Evolutionary conservation across 2,113 vertebrate genomes (phyloP), one percentile per base, ranked within the genome.

Genomic region (Spizaetus ornatus): DNA sequence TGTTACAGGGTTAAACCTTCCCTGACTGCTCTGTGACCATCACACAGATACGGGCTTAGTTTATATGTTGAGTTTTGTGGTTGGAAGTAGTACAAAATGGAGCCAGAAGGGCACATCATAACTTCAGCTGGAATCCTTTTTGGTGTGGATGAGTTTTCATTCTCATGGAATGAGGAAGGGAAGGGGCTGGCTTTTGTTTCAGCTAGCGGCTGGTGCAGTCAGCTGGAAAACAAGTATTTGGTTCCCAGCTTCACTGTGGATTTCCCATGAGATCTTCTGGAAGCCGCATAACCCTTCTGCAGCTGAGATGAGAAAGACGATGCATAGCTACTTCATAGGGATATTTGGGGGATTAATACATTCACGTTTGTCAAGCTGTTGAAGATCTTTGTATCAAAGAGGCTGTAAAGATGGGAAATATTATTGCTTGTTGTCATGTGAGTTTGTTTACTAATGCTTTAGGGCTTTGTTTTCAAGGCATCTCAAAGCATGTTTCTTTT

Each of bases 391-490:
- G 66, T 62, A 90, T 96, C 74, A 88, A 86, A 94, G 85, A 83
- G 19, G 6, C 65, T 88, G 48, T 91, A 82, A 91, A 92, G 74
- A 91, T 82, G 31, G 53, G 55, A 93, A 93, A 85, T 89, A 74
- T 42, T 89, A 71, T 72, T 95, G 45, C 42, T 93, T 93, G 50
- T 92, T 93, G 59, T 93, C 74, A 38, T 95, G 72, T 61, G 50
- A 62, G 29, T 81, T 83, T 94, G 53, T 88, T 86, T 94, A 69
- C 78, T 96, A 56, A 94, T 92, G 77, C 67, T 93, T 86, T 4
- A 96, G 85, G 88, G 90, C 82, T 96, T 94, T 97, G 63, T 90
- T 93, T 96, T 94, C 88, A 90, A 96, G 85, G 67, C 50, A 90
- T 96, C 95, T 95, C 67, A 95, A 96, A 94, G 90, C 27, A 19